phyloP scores from a whole-genome alignment of 2,113 vertebrate species.

The Cyphomyrus discorhynchus region DNA sequence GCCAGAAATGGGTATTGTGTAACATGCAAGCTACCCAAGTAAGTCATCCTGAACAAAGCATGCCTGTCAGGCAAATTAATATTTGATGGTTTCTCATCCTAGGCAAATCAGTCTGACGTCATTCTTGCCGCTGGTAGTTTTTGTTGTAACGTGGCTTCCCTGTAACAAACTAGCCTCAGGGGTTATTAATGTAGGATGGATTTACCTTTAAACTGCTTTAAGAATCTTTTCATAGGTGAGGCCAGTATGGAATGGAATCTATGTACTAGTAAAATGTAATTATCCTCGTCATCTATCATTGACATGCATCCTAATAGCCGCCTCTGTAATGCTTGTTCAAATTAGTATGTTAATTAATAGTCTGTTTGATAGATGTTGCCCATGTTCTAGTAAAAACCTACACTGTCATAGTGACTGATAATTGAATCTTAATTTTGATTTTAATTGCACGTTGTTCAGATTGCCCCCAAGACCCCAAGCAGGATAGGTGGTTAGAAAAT shows the following conservation, averaged over 20 bases:
- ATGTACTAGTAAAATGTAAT: constrained; percentile 22
- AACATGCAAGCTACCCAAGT: background rate
- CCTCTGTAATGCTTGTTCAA: constrained; percentile 18
- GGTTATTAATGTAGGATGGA: background rate
- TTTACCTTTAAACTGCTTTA: constrained; percentile 7
- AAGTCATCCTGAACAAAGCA: background rate
- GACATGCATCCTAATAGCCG: constrained; percentile 9
- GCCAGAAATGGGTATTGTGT: background rate
- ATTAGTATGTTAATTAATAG: constrained; percentile 22
- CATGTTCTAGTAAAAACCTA: background rate
- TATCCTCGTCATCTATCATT: constrained; percentile 22
- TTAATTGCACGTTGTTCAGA: background rate
- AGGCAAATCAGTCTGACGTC: background rate
- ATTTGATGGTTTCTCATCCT: background rate
- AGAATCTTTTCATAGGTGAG: constrained; percentile 1
- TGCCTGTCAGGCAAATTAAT: background rate
- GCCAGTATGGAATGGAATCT: background rate
- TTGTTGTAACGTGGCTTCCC: background rate
- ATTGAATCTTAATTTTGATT: background rate
- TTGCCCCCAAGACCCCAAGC: background rate
- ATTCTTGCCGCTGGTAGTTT: background rate
- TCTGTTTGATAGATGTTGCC: constrained; percentile 18
- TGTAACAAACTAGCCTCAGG: background rate
- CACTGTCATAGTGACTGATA: background rate
- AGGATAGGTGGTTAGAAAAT: background rate